Evolutionary conservation across 2,888 invertebrate genomes (phyloP).

Genomic region (Papilio gigon): DNA sequence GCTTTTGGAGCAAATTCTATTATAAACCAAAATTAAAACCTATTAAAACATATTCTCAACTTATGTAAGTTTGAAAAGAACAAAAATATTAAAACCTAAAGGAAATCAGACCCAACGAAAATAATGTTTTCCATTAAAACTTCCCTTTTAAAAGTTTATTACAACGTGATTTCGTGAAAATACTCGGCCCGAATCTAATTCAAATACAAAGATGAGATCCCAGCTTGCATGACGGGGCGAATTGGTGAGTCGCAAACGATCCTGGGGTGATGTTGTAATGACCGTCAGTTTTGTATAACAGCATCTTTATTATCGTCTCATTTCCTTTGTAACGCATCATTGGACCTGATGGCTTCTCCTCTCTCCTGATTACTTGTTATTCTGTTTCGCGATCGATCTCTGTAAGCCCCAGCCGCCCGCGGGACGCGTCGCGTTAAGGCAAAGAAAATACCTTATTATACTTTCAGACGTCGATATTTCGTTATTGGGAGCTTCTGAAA

Average conservation of each 20-base stretch:
- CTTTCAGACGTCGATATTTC: conserved; percentile 33
- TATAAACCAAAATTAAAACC: background rate
- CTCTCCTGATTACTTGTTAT: conserved; percentile 35
- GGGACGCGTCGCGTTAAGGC: conserved; percentile 21
- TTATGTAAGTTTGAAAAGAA: background rate
- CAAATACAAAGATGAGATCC: background rate
- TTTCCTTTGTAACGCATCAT: conserved; percentile 51
- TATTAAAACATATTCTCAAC: background rate
- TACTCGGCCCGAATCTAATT: background rate
- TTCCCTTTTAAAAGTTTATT: conserved; percentile 35
- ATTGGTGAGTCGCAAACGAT: conserved; percentile 19
- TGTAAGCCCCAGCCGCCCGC: conserved; percentile 12
- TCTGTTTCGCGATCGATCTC: conserved; percentile 34
- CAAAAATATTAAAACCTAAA: background rate
- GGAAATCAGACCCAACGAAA: conserved; percentile 2
- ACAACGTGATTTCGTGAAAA: conserved; percentile 16
- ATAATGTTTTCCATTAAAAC: conserved; percentile 29
- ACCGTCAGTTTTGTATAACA: conserved; percentile 56
- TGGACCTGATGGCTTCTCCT: conserved; percentile 48
- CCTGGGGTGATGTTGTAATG: conserved; percentile 64
- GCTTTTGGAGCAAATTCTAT: background rate
- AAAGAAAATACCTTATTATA: conserved; percentile 35
- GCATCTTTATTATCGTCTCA: conserved; percentile 60
- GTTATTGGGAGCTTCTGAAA: conserved; percentile 32
- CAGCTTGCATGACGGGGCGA: conserved; percentile 7